Evolutionary conservation across 2,888 invertebrate genomes (phyloP), one percentile per base, ranked within the genome.

Genomic region (Gortyna flavago): DNA sequence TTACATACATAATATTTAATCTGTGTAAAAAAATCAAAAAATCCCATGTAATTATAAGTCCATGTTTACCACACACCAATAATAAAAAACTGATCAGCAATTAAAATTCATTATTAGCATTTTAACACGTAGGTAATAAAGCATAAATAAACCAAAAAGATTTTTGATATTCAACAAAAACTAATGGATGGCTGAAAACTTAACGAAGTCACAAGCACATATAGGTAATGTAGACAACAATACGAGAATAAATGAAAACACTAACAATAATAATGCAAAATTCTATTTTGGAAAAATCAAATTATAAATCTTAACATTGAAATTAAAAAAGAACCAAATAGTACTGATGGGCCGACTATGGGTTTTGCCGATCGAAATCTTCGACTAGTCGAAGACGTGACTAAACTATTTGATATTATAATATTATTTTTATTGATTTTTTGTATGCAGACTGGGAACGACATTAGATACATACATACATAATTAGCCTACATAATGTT

Each of bases 61-160:
- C n/a, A n/a, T n/a, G 48, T 69, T 72, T 69, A 48, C 21, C n/a
- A 16, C 3, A 69, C n/a, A 35, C 35, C 16, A 48, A 35, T n/a
- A 48, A 68, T n/a, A 70, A 70, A 38, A 72, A 38, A 69, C 51
- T 38, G 11, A 8, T 29, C 18, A 38, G 29, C 21, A 38, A 70
- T 70, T 70, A 16, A 38, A 29, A 69, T 25, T 25, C 0, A 41
- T 73, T 38, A 51, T 29, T 25, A 11, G 44, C 18, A 18, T 71
- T 73, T 70, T 38, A 48, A 48, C 3, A 6, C 16, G 29, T 9
- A 69, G 25, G 32, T 68, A 71, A 44, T 11, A 66, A 4, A n/a
- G 11, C 18, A n/a, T 25, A 13, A 67, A 32, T 8, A 13, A 13
- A 48, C 51, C 51, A 68, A 68, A 68, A 32, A 51, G 7, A 18